Base-by-base conservation (phyloP, 2,888 invertebrate species). In the Nasonovia ribisnigri region DNA sequence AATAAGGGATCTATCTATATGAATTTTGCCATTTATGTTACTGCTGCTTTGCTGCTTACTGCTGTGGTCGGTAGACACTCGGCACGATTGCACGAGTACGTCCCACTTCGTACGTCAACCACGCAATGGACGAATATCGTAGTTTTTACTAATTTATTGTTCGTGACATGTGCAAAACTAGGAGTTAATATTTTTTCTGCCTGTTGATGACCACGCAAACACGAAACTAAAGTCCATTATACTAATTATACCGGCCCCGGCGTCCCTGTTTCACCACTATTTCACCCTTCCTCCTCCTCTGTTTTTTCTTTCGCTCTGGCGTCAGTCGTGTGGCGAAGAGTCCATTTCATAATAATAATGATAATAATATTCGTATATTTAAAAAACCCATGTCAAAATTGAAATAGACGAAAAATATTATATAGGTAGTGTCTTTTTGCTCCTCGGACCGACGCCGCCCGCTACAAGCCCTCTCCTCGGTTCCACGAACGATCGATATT, bases 221-320 rank as follows among this genome's bases (percentile, higher is more conserved):
- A 48, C 77, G 36, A 90, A 26, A 51, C 77, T 42, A 90, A 48
- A 51, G 67, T 92, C 88, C 87, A 92, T 92, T 92, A 92, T 42
- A 51, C 88, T 92, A 92, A 92, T 92, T 92, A 88, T 51, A 67
- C 42, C 20, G 48, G 51, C 29, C 60, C 90, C 48, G 20, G 36
- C 0, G 48, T 54, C 91, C 86, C 26, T 36, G 36, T 60, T 10
- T 51, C 51, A 51, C n/a, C 48, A 24, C 29, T 11, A 24, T 36
- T 36, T 42, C 51, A 6, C 26, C 29, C 77, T 46, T 67, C 36
- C 36, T 48, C 48, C 20, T 87, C n/a, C 29, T 60, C 24, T 29
- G 43, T 20, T 54, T 67, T 3, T 13, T 67, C n/a, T 13, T 67
- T 67, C 36, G 6, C 20, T 2, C 26, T n/a, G 13, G 6, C 43